phyloP scores from a whole-genome alignment of 2,888 invertebrate genomes.

The Iphiclides podalirius region DNA sequence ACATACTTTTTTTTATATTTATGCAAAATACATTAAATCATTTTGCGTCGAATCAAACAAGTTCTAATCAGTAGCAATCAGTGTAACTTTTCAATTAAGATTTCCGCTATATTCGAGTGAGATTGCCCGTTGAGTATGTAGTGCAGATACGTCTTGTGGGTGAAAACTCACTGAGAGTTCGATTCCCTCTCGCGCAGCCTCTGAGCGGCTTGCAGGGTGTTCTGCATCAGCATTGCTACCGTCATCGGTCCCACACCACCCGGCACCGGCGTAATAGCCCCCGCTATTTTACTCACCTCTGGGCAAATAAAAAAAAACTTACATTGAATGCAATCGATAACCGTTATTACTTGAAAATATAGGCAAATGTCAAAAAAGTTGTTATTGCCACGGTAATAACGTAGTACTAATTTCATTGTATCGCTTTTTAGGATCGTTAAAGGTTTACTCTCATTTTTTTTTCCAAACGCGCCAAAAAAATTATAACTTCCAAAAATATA shows the following conservation, averaged over 20 bases:
- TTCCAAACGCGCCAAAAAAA: no score
- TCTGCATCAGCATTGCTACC: conserved; percentile 95
- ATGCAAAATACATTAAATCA: not conserved
- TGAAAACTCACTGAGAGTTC: conserved; percentile 4
- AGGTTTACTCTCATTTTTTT: no score
- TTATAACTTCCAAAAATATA: no score
- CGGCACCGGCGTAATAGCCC: conserved; percentile 93
- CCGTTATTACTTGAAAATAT: no score
- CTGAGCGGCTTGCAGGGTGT: conserved; percentile 89
- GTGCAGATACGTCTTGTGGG: conserved; percentile 14
- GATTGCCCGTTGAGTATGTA: not conserved
- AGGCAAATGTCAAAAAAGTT: no score
- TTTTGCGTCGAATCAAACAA: no score
- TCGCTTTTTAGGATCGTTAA: no score
- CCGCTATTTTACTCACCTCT: conserved; percentile 89
- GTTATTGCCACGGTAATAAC: no score
- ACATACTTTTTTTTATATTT: not conserved
- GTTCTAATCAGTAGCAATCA: not conserved
- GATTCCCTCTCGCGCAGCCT: conserved; percentile 41
- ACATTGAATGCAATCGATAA: no score
- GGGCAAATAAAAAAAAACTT: conserved; percentile 40
- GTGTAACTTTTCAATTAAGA: not conserved
- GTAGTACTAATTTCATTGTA: no score
- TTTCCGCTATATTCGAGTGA: conserved; percentile 10
- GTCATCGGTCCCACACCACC: conserved; percentile 97